A percentile compares a stretch with the other conserved stretches of the same genome.
phyloP scores from a whole-genome alignment of 2,888 invertebrate genomes.

The Ophioninae sp. region DNA sequence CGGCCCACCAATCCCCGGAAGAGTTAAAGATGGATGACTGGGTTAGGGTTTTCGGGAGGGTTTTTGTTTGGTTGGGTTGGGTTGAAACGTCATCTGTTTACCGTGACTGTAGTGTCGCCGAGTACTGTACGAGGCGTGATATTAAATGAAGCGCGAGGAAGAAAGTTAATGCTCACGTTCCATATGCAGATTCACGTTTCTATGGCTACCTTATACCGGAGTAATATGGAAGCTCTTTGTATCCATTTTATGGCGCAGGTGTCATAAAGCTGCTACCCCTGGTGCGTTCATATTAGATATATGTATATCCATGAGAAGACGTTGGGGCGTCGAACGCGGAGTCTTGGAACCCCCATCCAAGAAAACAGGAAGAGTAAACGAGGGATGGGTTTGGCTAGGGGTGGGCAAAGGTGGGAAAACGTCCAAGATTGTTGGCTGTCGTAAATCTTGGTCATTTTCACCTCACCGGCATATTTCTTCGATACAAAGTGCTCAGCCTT shows the following conservation, averaged over 20 bases:
- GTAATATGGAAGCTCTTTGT: constrained; percentile 78
- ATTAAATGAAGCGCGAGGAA: constrained; percentile 79
- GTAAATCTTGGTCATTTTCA: constrained; percentile 42
- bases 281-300: constrained; percentile 34
- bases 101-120: constrained; percentile 34
- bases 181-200: constrained; percentile 79
- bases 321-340: constrained; percentile 50
- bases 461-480: constrained; percentile 3
- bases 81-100: constrained; percentile 38
- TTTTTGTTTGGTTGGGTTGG: neutral
- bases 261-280: constrained; percentile 72
- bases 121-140: constrained; percentile 68
- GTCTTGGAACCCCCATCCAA: constrained; percentile 24
- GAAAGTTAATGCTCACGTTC: constrained; percentile 78
- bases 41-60: neutral
- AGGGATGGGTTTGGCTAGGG: neutral
- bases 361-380: constrained; percentile 13
- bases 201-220: constrained; percentile 66
- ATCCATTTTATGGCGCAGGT: constrained; percentile 77
- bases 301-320: constrained; percentile 7
- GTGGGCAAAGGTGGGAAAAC: neutral
- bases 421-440: neutral
- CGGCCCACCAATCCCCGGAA: neutral
- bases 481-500: constrained; percentile 4
- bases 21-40: neutral